Evolutionary conservation across 2,797 vertebrate species (phyloP), one percentile per base, ranked within the genome.

Genomic region (Salarias fasciatus): DNA sequence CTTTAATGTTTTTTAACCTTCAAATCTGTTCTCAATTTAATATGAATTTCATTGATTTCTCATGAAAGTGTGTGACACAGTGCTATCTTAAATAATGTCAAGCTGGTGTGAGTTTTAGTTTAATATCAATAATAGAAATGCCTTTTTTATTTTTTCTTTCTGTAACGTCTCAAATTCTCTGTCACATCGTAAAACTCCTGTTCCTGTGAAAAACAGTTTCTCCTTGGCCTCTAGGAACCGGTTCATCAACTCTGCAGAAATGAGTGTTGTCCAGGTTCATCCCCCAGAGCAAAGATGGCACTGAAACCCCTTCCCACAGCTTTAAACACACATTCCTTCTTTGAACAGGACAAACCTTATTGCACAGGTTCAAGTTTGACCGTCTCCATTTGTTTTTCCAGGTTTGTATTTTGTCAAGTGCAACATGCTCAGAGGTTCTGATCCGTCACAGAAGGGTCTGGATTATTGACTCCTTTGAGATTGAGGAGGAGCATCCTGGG

Each of bases 401-500:
- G 89, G 45, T 76, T 14, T 73, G 15, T 38, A 56, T 30, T 38
- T n/a, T 78, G 24, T 43, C 72, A 50, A 42, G 56, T 46, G 12
- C 56, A 11, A 5, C 44, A 12, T 59, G 75, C 40, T 78, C 82
- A 15, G 71, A 73, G 30, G 5, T 24, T 31, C 66, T 75, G 33
- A 70, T 43, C 10, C 89, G 88, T 7, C 71, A 85, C 37, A 88
- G 40, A 63, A 71, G 91, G 51, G 2, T 62, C 11, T 92, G 92
- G 92, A 89, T 92, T 31, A 86, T 90, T 5, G 79, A 77, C 35
- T 76, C 89, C 0, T 92, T 92, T 47, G 44, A 53, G 2, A 79
- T 93, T 7, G 86, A 88, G 63, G 92, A 93, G 68, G 91, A 33
- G 24, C 18, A 89, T 52, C 76, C 62, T 0, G 89, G 89, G 0